Percentiles rank a stretch among this genome's conserved stretches.
phyloP scores from a whole-genome alignment of 2,888 invertebrate species.

The Mythimna loreyi region DNA sequence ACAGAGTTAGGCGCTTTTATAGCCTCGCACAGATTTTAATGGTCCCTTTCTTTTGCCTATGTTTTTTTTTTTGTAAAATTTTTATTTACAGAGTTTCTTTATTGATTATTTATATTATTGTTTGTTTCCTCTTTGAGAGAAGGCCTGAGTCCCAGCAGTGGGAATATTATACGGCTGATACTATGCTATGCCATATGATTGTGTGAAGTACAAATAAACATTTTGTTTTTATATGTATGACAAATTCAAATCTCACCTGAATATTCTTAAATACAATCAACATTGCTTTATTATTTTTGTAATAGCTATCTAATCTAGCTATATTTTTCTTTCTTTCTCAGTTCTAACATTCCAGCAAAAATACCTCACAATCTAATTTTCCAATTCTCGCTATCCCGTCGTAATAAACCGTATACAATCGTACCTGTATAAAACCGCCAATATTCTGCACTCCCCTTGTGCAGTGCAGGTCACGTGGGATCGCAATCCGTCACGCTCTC shows the following conservation, averaged over 20 bases:
- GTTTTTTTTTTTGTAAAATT: too few species aligned
- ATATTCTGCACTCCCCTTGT: constrained; percentile 25
- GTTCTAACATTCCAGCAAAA: not conserved
- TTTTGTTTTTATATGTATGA: not conserved
- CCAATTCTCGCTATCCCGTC: not conserved
- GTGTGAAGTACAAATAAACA: too few species aligned
- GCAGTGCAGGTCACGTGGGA: constrained; percentile 53
- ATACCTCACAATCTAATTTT: not conserved
- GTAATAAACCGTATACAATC: constrained; percentile 28
- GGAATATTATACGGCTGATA: too few species aligned
- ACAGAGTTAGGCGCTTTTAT: too few species aligned
- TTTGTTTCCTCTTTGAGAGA: too few species aligned
- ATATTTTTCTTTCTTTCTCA: not conserved
- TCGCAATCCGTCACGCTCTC: constrained; percentile 50
- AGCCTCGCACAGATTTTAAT: too few species aligned
- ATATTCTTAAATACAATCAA: not conserved
- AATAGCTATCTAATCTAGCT: not conserved
- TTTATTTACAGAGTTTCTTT: too few species aligned
- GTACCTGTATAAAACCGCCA: constrained; percentile 14
- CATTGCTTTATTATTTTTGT: not conserved
- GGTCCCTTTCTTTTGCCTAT: too few species aligned
- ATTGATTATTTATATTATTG: too few species aligned
- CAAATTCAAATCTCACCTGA: too few species aligned
- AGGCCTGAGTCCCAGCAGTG: too few species aligned
- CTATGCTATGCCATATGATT: too few species aligned